Conservation (phyloP, 2,888 invertebrate genomes). For the Aphodius granarius region DNA sequence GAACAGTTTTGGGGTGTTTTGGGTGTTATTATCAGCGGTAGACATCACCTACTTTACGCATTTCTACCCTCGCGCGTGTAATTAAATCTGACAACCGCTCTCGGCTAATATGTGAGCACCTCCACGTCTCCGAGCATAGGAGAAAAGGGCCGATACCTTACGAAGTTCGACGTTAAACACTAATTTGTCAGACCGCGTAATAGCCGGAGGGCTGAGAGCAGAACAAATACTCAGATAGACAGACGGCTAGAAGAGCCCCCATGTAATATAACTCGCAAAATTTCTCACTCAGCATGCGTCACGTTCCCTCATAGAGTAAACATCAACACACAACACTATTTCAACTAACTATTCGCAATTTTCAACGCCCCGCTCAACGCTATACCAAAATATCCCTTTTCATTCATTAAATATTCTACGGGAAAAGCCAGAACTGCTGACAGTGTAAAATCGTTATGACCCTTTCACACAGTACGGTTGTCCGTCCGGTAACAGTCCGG, state of each 20-base stretch:
- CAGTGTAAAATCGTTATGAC: too few relatives aligned
- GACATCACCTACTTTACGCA: constrained; percentile 22
- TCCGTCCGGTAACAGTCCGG: too few relatives aligned
- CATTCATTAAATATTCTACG: too few relatives aligned
- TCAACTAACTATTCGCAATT: not conserved
- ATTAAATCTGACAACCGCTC: constrained; percentile 31
- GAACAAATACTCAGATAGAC: constrained; percentile 29
- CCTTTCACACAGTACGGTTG: too few relatives aligned
- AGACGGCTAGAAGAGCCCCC: constrained; percentile 5
- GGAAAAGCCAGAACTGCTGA: too few relatives aligned
- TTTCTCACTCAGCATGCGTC: not conserved
- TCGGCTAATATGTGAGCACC: constrained; percentile 29
- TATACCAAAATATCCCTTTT: too few relatives aligned
- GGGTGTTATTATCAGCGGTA: constrained; percentile 26
- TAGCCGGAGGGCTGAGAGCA: constrained; percentile 28
- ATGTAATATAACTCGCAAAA: not conserved
- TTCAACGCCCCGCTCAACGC: not conserved
- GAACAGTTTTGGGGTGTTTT: constrained; percentile 16
- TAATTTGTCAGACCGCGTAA: constrained; percentile 35
- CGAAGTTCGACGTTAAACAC: constrained; percentile 30
- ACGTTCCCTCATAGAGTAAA: not conserved
- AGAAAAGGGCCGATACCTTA: constrained; percentile 25
- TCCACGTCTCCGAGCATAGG: not conserved
- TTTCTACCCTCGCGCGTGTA: constrained; percentile 22
- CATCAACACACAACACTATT: not conserved